Evolutionary conservation across 2,797 vertebrate genomes (phyloP), one percentile per base, ranked within the genome.

Genomic region (Characodon lateralis): DNA sequence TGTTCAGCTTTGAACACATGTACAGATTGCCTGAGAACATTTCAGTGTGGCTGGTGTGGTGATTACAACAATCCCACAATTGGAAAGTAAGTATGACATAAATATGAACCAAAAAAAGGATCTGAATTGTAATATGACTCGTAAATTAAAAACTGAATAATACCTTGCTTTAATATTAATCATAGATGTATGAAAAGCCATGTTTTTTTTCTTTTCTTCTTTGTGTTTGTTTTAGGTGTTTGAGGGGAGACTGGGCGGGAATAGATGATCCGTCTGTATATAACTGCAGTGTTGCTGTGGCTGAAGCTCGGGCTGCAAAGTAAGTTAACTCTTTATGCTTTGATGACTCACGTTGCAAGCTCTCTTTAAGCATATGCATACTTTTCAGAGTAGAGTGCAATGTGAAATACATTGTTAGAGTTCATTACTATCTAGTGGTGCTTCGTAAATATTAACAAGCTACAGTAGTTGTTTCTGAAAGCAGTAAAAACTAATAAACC

Each of bases 21-120:
- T 79, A 95, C 95, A 0, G 96, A 97, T 76, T 98, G 97, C 77
- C 88, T 98, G 87, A 95, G 95, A 87, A 97, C 96, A 26, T 97
- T 98, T 9, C 97, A 97, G 90, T 98, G 97, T 0, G 97, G 97
- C 88, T 98, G 97, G 97, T 98, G 97, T 43, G 97, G 97, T 8
- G 97, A 98, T 53, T 95, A 96, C 73, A 96, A 96, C 88, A 98
- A 98, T 90, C 97, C 97, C 24, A 98, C 96, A 0, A 95, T 98
- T 73, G 97, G 97, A 87, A 96, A 97, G 97, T 98, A 90, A 82
- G 90, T 79, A 56, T 74, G 24, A 72, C 43, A 48, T 31, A 53
- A 22, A 35, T 22, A 43, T 7, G 51, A 46, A 39, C 13, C 26
- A 35, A 3, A 61, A 16, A 46, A 59, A 66, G 1, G 43, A 1